Conservation (phyloP, 2,113 vertebrate species). For the Miniopterus natalensis region DNA sequence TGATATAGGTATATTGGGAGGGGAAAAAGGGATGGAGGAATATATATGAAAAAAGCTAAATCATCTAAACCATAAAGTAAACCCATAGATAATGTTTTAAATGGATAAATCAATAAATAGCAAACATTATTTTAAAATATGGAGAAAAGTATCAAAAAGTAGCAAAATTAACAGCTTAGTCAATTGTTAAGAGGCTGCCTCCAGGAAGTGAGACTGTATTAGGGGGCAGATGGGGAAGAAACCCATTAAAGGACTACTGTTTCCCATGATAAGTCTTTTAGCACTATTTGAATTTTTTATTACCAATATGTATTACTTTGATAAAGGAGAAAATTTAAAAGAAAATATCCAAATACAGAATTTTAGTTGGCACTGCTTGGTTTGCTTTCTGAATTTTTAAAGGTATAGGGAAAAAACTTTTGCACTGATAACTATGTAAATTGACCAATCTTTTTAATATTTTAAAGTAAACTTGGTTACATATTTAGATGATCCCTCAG, state of each 20-base stretch:
- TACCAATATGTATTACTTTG: background rate
- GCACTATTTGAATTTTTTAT: slow-evolving; percentile 27
- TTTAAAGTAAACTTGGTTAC: background rate
- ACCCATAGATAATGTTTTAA: background rate
- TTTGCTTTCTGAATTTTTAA: slow-evolving; percentile 1
- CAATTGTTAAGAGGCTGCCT: background rate
- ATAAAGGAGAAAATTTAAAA: slow-evolving; percentile 49
- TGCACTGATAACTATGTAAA: background rate
- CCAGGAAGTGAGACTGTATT: background rate
- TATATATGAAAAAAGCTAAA: slow-evolving; percentile 33
- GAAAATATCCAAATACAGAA: background rate
- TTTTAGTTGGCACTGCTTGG: slow-evolving; percentile 1
- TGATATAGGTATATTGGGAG: background rate
- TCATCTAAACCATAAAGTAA: background rate
- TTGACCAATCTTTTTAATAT: background rate
- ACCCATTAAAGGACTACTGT: background rate
- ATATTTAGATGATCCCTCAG: background rate
- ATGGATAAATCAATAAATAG: background rate
- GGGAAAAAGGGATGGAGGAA: background rate
- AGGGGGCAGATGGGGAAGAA: background rate
- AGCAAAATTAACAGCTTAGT: background rate
- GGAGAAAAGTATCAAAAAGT: background rate
- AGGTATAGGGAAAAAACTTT: background rate
- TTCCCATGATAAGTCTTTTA: background rate
- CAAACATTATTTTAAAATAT: slow-evolving; percentile 30